A percentile compares a stretch with the other conserved stretches of the same genome.
phyloP scores from a whole-genome alignment of 2,888 invertebrate species.

The Scrobipalpa atriplicella region DNA sequence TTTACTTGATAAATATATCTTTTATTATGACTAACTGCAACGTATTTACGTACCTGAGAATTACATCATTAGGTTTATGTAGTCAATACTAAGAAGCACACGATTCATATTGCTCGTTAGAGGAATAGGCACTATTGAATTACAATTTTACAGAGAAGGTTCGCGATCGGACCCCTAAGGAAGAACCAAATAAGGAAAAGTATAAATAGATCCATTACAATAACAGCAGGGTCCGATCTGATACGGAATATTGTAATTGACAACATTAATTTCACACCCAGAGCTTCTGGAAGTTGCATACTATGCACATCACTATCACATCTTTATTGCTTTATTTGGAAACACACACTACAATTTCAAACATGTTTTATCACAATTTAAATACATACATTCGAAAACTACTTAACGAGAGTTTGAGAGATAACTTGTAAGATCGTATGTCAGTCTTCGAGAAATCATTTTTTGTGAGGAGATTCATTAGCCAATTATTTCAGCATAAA shows the following conservation, averaged over 20 bases:
- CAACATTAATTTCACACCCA: slow-evolving; percentile 65
- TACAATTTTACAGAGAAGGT: slow-evolving; percentile 18
- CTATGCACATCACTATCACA: slow-evolving; percentile 73
- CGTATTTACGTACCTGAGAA: slow-evolving; percentile 41
- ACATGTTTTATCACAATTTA: slow-evolving; percentile 66
- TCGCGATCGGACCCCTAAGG: slow-evolving; percentile 6
- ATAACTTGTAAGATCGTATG: slow-evolving; percentile 48
- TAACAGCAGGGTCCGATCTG: not conserved
- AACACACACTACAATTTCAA: slow-evolving; percentile 64
- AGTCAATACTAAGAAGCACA: slow-evolving; percentile 16
- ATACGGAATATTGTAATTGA: slow-evolving; percentile 66
- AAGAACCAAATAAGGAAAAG: not conserved
- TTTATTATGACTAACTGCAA: slow-evolving; percentile 31
- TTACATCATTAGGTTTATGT: not conserved
- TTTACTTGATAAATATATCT: slow-evolving; percentile 11
- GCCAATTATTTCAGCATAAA: slow-evolving; percentile 79
- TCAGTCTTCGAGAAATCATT: slow-evolving; percentile 67
- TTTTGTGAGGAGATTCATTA: slow-evolving; percentile 45
- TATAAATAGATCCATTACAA: not conserved
- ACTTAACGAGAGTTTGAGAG: slow-evolving; percentile 51
- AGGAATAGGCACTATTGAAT: slow-evolving; percentile 21
- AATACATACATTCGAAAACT: slow-evolving; percentile 52
- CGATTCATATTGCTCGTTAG: slow-evolving; percentile 17
- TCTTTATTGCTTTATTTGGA: slow-evolving; percentile 72
- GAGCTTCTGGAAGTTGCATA: slow-evolving; percentile 52